phyloP scores from a whole-genome alignment of 2,113 vertebrate species.

The Embiotoca jacksoni region DNA sequence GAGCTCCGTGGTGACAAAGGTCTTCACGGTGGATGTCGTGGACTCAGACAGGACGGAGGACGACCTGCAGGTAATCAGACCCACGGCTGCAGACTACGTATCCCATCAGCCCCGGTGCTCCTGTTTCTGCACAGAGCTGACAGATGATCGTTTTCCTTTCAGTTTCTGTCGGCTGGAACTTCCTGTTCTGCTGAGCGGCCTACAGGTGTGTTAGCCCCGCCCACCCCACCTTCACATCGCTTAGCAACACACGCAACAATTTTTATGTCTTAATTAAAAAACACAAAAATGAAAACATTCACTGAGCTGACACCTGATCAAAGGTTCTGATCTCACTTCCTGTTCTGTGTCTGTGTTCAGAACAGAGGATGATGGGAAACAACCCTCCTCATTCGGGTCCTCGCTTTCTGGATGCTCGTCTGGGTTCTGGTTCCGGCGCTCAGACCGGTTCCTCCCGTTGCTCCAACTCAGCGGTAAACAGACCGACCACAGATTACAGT shows the following conservation, averaged over 20 bases:
- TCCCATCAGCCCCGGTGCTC: slow-evolving; percentile 15
- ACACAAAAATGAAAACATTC: too few relatives aligned
- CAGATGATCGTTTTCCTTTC: slow-evolving; percentile 5
- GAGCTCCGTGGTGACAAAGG: slow-evolving; percentile 92
- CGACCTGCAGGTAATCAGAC: slow-evolving; percentile 28
- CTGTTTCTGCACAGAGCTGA: neutral
- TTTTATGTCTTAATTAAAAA: too few relatives aligned
- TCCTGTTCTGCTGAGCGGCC: neutral
- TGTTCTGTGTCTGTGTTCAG: slow-evolving; percentile 49
- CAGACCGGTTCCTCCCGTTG: neutral
- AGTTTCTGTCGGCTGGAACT: slow-evolving; percentile 4
- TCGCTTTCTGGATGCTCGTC: slow-evolving; percentile 69
- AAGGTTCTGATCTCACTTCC: neutral
- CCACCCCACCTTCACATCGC: too few relatives aligned
- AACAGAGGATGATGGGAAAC: slow-evolving; percentile 61
- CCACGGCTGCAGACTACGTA: neutral
- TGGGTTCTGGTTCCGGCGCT: slow-evolving; percentile 51
- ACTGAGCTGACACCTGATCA: too few relatives aligned
- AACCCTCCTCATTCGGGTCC: slow-evolving; percentile 58
- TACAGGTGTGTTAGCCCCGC: slow-evolving; percentile 27
- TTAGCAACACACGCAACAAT: too few relatives aligned
- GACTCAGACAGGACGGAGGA: slow-evolving; percentile 64
- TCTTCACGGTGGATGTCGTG: slow-evolving; percentile 87
- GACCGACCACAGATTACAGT: neutral
- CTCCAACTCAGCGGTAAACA: slow-evolving; percentile 73